Evolutionary conservation across 2,113 vertebrate species (phyloP).

Genomic region (Rhinolophus ferrumequinum): DNA sequence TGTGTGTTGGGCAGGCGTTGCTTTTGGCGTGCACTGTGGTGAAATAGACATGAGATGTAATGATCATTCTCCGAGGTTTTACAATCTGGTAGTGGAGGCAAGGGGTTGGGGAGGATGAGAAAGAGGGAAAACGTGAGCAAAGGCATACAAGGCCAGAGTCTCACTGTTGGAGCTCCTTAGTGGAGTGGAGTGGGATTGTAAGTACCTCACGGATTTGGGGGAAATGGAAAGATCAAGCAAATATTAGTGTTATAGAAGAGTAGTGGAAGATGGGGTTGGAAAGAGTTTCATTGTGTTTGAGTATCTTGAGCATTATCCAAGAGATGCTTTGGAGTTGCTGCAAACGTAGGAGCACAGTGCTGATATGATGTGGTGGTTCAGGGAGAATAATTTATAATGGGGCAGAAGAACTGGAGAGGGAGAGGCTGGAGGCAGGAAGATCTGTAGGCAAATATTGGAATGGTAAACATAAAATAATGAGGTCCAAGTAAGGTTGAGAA

Average conservation of each 20-base stretch:
- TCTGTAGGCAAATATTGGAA: background rate
- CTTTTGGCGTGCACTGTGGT: background rate
- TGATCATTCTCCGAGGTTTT: background rate
- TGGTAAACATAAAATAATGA: background rate
- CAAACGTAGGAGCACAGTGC: background rate
- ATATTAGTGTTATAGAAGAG: background rate
- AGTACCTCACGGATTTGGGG: background rate
- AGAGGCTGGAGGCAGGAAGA: background rate
- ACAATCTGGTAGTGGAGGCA: background rate
- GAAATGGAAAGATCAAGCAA: background rate
- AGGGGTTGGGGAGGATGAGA: background rate
- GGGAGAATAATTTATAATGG: constrained; percentile 33
- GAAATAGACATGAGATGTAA: background rate
- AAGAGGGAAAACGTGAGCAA: background rate
- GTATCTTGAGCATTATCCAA: constrained; percentile 6
- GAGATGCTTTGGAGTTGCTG: background rate
- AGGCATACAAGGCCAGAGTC: background rate
- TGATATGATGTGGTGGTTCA: background rate
- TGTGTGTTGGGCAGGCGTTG: background rate
- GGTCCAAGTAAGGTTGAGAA: background rate
- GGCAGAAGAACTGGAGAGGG: background rate
- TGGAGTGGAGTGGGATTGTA: background rate
- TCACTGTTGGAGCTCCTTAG: background rate
- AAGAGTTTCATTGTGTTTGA: constrained; percentile 33
- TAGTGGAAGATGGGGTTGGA: background rate